Evolutionary conservation across 2,797 vertebrate species (phyloP).

Genomic region (Sebastes diploproa): DNA sequence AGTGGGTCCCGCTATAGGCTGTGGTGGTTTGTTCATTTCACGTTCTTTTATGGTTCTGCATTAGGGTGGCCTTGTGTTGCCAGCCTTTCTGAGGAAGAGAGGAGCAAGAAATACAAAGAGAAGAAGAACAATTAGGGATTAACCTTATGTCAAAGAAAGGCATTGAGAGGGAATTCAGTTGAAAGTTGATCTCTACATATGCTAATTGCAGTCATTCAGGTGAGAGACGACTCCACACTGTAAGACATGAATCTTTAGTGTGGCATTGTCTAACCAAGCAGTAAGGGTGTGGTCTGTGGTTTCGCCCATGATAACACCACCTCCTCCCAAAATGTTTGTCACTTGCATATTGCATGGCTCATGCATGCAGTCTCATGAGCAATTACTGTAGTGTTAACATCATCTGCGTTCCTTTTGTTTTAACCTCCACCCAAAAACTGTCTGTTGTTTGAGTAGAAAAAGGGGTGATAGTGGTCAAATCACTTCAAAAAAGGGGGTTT

Average conservation of each 20-base stretch:
- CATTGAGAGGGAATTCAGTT: neutral
- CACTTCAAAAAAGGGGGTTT: neutral
- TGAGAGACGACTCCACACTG: neutral
- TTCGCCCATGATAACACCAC: slow-evolving; percentile 65
- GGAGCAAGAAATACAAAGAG: neutral
- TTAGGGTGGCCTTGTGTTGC: slow-evolving; percentile 92
- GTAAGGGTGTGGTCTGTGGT: slow-evolving; percentile 71
- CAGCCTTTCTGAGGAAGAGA: slow-evolving; percentile 66
- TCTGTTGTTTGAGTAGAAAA: neutral
- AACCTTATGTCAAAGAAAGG: neutral
- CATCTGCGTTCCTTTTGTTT: neutral
- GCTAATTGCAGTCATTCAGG: neutral
- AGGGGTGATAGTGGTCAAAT: neutral
- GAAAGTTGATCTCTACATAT: neutral
- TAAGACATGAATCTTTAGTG: slow-evolving; percentile 11
- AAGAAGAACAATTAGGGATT: neutral
- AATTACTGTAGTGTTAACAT: neutral
- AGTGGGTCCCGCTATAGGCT: slow-evolving; percentile 96
- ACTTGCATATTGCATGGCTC: neutral
- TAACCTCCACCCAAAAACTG: neutral
- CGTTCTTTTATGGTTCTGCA: slow-evolving; percentile 97
- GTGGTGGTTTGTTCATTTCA: slow-evolving; percentile 99
- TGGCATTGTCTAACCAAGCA: slow-evolving; percentile 40
- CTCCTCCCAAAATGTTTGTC: slow-evolving; percentile 32
- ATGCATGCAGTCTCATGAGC: neutral